A percentile compares a stretch with the other conserved stretches of the same genome.
Conservation (phyloP, 2,797 vertebrate genomes). For the Esox masquinongy region DNA sequence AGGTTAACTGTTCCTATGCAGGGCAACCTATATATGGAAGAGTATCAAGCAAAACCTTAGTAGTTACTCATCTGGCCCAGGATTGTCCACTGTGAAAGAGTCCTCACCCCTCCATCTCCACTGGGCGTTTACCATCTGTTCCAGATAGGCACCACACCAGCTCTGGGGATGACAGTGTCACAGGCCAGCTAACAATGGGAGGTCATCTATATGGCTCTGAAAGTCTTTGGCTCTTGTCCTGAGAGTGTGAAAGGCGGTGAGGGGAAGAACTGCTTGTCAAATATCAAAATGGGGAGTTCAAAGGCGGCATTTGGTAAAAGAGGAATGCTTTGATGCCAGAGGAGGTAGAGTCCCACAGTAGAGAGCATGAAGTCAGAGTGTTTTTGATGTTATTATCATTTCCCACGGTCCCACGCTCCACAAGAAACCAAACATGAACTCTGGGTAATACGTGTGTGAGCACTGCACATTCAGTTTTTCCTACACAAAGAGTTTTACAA, state of each 20-base stretch:
- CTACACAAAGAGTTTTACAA: not conserved
- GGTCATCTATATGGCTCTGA: not conserved
- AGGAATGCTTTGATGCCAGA: constrained; percentile 43
- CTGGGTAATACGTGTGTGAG: not conserved
- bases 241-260: not conserved
- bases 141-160: constrained; percentile 1
- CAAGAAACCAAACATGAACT: constrained; percentile 13
- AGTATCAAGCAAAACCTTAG: constrained; percentile 24
- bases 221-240: not conserved
- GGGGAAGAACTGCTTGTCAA: constrained; percentile 8
- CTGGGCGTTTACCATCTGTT: constrained; percentile 63
- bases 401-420: constrained; percentile 7
- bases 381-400: constrained; percentile 44
- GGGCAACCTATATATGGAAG: not conserved
- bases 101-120: constrained; percentile 18
- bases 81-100: constrained; percentile 29
- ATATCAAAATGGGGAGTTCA: constrained; percentile 39
- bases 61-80: constrained; percentile 36
- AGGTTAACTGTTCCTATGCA: too few species aligned
- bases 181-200: constrained; percentile 43
- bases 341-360: constrained; percentile 42
- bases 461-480: not conserved
- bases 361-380: constrained; percentile 37
- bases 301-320: constrained; percentile 40
- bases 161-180: constrained; percentile 19